These are phyloP conservation scores for Parnassius glacialis DNA, from an alignment of 2,888 invertebrate species.

Conservation along the genomic window DNA sequence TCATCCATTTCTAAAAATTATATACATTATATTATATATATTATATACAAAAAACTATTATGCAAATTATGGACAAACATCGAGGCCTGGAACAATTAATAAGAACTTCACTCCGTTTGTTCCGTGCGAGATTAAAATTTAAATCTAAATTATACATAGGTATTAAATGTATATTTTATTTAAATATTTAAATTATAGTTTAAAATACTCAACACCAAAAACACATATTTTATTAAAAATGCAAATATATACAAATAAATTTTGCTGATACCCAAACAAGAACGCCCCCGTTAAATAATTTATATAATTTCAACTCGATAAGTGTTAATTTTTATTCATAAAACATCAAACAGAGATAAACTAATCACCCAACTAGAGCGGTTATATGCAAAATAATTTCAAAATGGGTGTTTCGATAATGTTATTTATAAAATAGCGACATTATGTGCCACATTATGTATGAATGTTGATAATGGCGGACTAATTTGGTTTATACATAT, in stretches of 20 bases:
- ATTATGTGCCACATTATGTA: not conserved
- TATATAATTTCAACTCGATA: conserved; percentile 5
- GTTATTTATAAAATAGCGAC: conserved; percentile 2
- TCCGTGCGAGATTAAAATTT: no score
- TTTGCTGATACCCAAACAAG: conserved; percentile 14
- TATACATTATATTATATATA: no score
- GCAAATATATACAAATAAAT: conserved; percentile 6
- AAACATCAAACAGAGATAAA: conserved; percentile 13
- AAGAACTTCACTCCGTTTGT: no score
- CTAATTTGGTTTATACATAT: no score
- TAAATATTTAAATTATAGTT: no score
- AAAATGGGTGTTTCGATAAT: not conserved
- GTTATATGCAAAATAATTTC: conserved; percentile 12
- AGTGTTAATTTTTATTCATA: conserved; percentile 16
- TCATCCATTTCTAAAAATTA: no score
- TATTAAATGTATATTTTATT: no score
- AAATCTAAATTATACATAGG: no score
- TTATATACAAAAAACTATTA: no score
- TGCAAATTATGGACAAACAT: no score
- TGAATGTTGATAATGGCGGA: no score
- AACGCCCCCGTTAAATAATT: conserved; percentile 2
- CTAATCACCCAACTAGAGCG: conserved; percentile 4
- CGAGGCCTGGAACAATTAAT: no score
- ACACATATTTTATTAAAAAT: conserved; percentile 1
- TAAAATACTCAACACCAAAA: not conserved